Evolutionary conservation across 1,140 invertebrate genomes (phyloP).

Genomic region (Drosophila funebris): DNA sequence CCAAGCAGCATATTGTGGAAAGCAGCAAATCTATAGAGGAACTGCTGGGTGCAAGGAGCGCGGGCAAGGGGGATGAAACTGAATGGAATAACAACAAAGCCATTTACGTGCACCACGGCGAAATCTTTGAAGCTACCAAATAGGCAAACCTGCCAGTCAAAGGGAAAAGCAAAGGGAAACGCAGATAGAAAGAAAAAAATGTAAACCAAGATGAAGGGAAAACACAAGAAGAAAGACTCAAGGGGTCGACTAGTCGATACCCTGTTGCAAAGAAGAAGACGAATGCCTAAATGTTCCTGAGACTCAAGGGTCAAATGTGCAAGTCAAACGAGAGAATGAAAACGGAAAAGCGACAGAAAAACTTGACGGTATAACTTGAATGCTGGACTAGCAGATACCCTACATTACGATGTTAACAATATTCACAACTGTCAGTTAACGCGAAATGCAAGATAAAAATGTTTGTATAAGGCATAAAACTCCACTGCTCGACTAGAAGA

Average conservation of each 20-base stretch:
- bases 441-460: too few relatives aligned
- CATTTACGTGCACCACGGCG: conserved; percentile 42
- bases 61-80: neutral
- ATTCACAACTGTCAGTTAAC: too few relatives aligned
- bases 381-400: too few relatives aligned
- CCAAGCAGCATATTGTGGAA: conserved; percentile 24
- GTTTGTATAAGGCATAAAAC: too few relatives aligned
- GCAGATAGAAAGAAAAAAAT: neutral
- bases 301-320: too few relatives aligned
- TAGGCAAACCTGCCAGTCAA: conserved; percentile 37
- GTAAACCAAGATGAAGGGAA: neutral
- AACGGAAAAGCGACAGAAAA: too few relatives aligned
- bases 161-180: conserved; percentile 7
- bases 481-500: too few relatives aligned
- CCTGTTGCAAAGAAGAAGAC: too few relatives aligned
- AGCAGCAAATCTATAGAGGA: conserved; percentile 1
- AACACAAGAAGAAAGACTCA: neutral
- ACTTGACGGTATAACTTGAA: too few relatives aligned
- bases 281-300: too few relatives aligned
- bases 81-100: conserved; percentile 47
- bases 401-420: too few relatives aligned
- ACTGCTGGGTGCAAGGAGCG: neutral
- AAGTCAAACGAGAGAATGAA: too few relatives aligned
- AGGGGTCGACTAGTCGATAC: neutral
- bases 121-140: conserved; percentile 51